Evolutionary conservation across 2,888 invertebrate species (phyloP), one percentile per base, ranked within the genome.

Genomic region (Trachelus stipa): DNA sequence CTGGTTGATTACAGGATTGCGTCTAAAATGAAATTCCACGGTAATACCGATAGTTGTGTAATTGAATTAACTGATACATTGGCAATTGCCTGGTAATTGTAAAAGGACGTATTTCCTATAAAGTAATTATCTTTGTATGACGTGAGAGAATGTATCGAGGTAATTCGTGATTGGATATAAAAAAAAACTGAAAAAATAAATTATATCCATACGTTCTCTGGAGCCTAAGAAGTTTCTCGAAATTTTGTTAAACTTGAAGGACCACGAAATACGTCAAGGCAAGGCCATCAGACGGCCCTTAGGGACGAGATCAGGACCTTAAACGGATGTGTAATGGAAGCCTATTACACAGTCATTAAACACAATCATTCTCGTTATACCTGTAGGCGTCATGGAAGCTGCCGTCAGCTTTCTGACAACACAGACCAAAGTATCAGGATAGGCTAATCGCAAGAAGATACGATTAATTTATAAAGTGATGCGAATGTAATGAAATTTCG

Each of bases 371-470:
- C 78, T 78, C 77, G 82, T 85, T 82, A 23, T 56, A 82, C 76
- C 79, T 79, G 80, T 77, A 69, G 77, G 79, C 73, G 77, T 77
- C 77, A 40, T 76, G 79, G 76, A 69, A 56, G 68, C 80, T 68
- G 73, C 37, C 76, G 79, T 34, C 69, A 73, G 30, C 68, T 34
- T 1, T 34, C 11, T 6, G 68, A 74, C 30, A 33, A 12, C 30
- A 34, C 68, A 76, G 37, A 23, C 23, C 33, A 73, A 56, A 34
- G 56, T 71, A n/a, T 30, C 73, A 73, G 68, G 74, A 35, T 71
- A 79, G 73, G 79, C 82, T 86, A 85, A 85, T 85, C 84, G 85
- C 77, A 82, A 84, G 81, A 81, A 77, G 81, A 82, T 76, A 80
- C 80, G 81, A 82, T 84, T 85, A 85, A 82, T 83, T 74, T 79